Base-by-base conservation (phyloP, 1,140 invertebrate species). In the Tetramorium simillimum region DNA sequence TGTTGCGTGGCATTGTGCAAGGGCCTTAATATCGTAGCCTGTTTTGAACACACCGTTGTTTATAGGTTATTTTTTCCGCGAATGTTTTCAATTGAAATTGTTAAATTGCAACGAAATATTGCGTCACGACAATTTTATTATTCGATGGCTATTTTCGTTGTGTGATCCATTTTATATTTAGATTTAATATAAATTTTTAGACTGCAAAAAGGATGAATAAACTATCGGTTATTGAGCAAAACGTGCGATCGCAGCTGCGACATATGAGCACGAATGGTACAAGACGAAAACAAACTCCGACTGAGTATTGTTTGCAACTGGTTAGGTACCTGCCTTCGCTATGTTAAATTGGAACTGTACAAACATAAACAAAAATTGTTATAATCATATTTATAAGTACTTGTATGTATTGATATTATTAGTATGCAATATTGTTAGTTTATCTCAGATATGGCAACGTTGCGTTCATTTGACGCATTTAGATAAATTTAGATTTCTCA, bases 301-400 rank as follows among this genome's bases (percentile, higher is more conserved):
- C 93, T 28, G 93, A 96, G 91, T 96, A 96, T 93, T 97, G 96
- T 93, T 92, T 96, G 82, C 93, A 96, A 88, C 92, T 96, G 78
- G 96, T 97, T 49, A 95, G 95, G 96, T 97, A 95, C 16, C 62
- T 46, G 21, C 56, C 14, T 73, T 67, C 70, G 4, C 9, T 28
- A 40, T 43, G n/a, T 33, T 37, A 49, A 43, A 53, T 2, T 6
- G 33, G 10, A 12, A 18, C 16, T 67, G 28, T n/a, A 51, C 9
- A 43, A 28, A 37, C n/a, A 33, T n/a, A 43, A 28, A 62, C 14
- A 60, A 49, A 16, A 40, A 33, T 33, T 28, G 0, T 33, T 56
- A 73, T 4, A 73, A 33, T 6, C 6, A 37, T 5, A 73, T n/a
- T 53, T 53, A 49, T 16, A 49, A 10, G 46, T n/a, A 16, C 18